Base-by-base conservation (phyloP, 1,140 invertebrate genomes). In the Drosophila funebris region DNA sequence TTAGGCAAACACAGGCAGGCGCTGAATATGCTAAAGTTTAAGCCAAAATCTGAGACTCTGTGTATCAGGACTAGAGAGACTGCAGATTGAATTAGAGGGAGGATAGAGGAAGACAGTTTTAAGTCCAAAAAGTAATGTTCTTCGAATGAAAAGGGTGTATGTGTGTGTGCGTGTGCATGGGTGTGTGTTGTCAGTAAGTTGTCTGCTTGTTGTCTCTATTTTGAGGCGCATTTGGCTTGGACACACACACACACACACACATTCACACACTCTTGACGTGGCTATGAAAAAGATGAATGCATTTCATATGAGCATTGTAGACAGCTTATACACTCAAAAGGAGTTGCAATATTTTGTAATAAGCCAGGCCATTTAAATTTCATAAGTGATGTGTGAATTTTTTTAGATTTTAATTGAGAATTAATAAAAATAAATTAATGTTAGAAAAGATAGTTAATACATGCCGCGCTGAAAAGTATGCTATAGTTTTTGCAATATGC, bases 151-250 rank as follows among this genome's bases (percentile, higher is more conserved):
- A n/a, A 4, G 18, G 18, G 9, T 37, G 41, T 41, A 22, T 46
- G 37, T 56, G 57, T 22, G 18, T 44, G 6, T 62, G 27, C 50
- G 20, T 20, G 16, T 27, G 13, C 8, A 33, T 39, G 4, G 44
- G 41, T 46, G 72, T 54, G 58, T 64, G 77, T 75, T 85, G 82
- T 82, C 63, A 75, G 78, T 82, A 75, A 88, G 75, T 88, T 87
- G 82, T 82, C 82, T 82, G 63, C 70, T 75, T 77, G 73, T 80
- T 85, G 83, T 88, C 83, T 82, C 74, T 82, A 72, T 82, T 64
- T 73, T 87, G 54, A 64, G 79, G 75, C 71, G 48, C 56, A 56
- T 44, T 77, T 53, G 27, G 57, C 22, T 62, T 16, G 46, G 27
- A 33, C 41, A n/a, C 68, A 43, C n/a, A 37, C 24, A 50, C 27